Evolutionary conservation across 2,113 vertebrate species (phyloP).

Genomic region (Porphyrio hochstetteri): DNA sequence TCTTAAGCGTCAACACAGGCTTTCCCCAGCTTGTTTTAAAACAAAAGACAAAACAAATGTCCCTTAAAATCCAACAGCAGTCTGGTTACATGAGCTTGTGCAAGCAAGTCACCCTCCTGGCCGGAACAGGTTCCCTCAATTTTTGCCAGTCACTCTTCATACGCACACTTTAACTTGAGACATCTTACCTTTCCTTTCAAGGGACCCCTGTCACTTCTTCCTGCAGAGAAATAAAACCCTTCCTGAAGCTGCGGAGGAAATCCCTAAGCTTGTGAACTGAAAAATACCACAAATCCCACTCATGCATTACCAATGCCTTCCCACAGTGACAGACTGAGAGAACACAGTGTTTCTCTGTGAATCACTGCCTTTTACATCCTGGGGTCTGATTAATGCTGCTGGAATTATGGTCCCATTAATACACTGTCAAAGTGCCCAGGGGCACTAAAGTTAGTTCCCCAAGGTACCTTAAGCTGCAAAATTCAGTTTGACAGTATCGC

Average conservation of each 20-base stretch:
- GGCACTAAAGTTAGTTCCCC: not conserved
- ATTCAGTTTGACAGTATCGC: not conserved
- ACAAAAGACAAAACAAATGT: not conserved
- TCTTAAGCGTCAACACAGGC: not conserved
- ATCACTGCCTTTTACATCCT: constrained; percentile 18
- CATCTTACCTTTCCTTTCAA: not conserved
- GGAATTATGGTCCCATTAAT: not conserved
- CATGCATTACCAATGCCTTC: not conserved
- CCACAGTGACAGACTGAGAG: constrained; percentile 1
- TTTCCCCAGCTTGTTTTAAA: not conserved
- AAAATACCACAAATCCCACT: constrained; percentile 21
- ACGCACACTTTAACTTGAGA: not conserved
- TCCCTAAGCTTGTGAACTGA: not conserved
- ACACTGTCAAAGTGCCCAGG: not conserved
- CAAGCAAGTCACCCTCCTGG: not conserved
- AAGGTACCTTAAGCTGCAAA: not conserved
- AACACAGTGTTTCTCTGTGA: constrained; percentile 35
- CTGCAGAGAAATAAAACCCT: not conserved
- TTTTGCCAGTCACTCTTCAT: not conserved
- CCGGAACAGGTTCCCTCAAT: not conserved
- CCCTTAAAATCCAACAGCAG: not conserved
- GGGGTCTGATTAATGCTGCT: constrained; percentile 20
- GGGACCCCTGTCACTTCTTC: not conserved
- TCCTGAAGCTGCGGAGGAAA: constrained; percentile 8
- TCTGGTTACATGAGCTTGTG: rapidly evolving